These are phyloP conservation scores for Stegophylla sp. DNA, from an alignment of 2,888 invertebrate genomes.

Conservation along the genomic window DNA sequence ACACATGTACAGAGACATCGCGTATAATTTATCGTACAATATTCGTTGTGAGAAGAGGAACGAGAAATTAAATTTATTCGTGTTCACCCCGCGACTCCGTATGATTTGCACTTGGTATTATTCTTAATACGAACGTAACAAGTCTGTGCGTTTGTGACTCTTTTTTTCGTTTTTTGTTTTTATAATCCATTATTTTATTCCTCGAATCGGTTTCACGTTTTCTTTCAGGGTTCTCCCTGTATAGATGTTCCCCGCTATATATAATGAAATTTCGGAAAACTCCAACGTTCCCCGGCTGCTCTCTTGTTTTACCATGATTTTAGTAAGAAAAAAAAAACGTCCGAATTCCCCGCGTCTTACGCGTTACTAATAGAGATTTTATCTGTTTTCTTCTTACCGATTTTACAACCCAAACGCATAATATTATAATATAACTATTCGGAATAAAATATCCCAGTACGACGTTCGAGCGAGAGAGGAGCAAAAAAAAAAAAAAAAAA, in stretches of 20 bases:
- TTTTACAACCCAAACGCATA: background rate
- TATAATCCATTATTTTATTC: background rate
- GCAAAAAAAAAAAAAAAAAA: background rate
- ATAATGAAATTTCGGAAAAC: background rate
- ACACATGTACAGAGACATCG: no score
- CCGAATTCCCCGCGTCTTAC: no score
- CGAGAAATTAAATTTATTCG: background rate
- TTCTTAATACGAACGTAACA: background rate
- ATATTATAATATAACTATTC: background rate
- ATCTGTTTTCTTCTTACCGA: background rate
- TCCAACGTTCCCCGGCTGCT: no score
- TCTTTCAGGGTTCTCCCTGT: background rate
- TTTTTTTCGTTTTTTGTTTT: no score
- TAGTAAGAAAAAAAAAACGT: no score
- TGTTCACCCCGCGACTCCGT: background rate
- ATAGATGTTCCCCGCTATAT: background rate
- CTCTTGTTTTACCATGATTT: background rate
- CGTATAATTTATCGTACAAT: no score
- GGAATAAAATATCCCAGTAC: background rate
- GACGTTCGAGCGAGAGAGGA: no score
- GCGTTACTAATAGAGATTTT: background rate
- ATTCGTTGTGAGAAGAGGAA: background rate
- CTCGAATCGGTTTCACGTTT: background rate
- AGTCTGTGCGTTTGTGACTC: no score
- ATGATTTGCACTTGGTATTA: background rate